Evolutionary conservation across 2,888 invertebrate genomes (phyloP), one percentile per base, ranked within the genome.

Genomic region (Phragmatobia fuliginosa): DNA sequence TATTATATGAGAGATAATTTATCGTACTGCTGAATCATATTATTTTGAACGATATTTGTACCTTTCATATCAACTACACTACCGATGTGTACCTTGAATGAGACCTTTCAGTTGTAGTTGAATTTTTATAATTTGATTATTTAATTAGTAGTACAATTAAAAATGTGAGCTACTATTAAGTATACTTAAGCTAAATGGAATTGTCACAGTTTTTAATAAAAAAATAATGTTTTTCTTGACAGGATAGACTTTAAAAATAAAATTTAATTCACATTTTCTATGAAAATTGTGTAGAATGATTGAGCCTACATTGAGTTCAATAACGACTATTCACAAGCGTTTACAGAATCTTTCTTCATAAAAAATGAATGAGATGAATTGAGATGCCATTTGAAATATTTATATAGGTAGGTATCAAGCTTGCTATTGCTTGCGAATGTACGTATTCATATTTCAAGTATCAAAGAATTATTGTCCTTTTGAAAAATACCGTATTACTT

Each of bases 371-470:
- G 45, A 21, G 45, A 49, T n/a, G 45, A 49, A 49, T 49, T 28
- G 28, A 28, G 25, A 56, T 56, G 28, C 6, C 14, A 5, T 56
- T 56, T 16, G 28, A 56, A 28, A 16, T 56, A n/a, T n/a, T n/a
- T n/a, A 28, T 56, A 28, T 56, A 56, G 56, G 25, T 28, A 14
- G 25, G 28, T 56, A 56, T 56, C 28, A 28, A 56, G 25, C 14
- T 56, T 56, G 56, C 56, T 16, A 56, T 56, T 56, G 56, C 56
- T 56, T 56, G 28, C 56, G 56, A 56, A 28, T 56, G 14, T 56
- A 56, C 16, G 49, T 52, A 28, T 56, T 28, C 56, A 56, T 10
- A 56, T 56, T 56, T 11, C 16, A 28, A 56, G 28, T 28, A 56
- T 56, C 56, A 56, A 56, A 56, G 56, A 28, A 28, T 28, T 16